phyloP scores from a whole-genome alignment of 2,888 invertebrate genomes.

The Tenthredo amoena region DNA sequence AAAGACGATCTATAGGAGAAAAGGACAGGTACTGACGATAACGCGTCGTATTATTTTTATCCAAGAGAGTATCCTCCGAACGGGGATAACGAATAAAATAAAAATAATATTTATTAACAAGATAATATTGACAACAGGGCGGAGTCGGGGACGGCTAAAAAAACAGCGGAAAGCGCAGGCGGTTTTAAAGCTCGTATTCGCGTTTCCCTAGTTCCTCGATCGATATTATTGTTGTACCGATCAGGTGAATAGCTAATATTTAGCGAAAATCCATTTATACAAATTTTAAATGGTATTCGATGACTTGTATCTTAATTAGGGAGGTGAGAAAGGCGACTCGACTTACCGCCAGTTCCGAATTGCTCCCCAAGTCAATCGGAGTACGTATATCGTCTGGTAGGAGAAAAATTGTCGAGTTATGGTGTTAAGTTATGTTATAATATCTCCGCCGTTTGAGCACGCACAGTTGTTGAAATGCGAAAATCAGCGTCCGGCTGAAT shows the following conservation, averaged over 20 bases:
- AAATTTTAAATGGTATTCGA: neutral
- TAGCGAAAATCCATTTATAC: neutral
- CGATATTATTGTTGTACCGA: neutral
- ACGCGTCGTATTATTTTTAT: constrained; percentile 17
- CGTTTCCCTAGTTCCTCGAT: neutral
- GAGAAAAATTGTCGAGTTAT: neutral
- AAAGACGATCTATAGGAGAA: neutral
- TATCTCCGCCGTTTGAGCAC: neutral
- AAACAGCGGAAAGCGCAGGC: constrained; percentile 55
- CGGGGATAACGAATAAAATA: neutral
- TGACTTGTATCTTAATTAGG: neutral
- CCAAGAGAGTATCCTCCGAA: neutral
- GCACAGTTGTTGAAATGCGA: constrained; percentile 10
- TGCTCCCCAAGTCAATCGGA: constrained; percentile 22
- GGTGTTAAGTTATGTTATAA: neutral
- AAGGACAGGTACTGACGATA: neutral
- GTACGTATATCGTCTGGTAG: neutral
- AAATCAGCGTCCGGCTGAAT: constrained; percentile 29
- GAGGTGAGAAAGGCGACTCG: neutral
- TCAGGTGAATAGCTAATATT: neutral
- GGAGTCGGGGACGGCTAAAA: constrained; percentile 61
- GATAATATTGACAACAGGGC: constrained; percentile 66
- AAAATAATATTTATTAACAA: constrained; percentile 57
- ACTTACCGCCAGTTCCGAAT: constrained; percentile 45
- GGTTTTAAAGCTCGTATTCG: neutral